Base-by-base conservation (phyloP, 2,797 vertebrate species). In the Myotis vivesi region DNA sequence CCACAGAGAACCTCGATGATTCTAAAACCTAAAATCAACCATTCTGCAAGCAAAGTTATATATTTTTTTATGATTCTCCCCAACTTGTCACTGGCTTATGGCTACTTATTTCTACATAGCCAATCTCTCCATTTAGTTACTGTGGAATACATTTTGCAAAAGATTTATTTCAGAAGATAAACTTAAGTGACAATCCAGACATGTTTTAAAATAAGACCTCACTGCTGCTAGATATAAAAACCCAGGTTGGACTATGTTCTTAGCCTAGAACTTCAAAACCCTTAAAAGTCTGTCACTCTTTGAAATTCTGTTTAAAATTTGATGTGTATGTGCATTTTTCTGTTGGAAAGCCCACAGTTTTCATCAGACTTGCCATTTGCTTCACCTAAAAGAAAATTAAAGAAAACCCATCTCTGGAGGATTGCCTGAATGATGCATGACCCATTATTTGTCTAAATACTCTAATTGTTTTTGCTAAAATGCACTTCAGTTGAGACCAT, bases 391-490 rank as follows among this genome's bases (percentile, higher is more conserved):
- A 84, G 44, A 53, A 33, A 44, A 30, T 25, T 57, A 64, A 11
- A 92, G 55, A 44, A 95, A 96, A 6, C 12, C 3, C 77, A 62
- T 41, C 53, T 82, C 6, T 38, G 59, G 72, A 89, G 28, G n/a
- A 92, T 57, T 81, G 4, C 17, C 77, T 73, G 30, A 92, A 87
- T 81, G 51, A 71, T 41, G 62, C 30, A 3, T 23, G n/a, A 9
- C 23, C 41, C 17, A 59, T 59, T 88, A 73, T 87, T 87, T 89
- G 36, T 91, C 82, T 92, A 91, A 90, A 89, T 44, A 76, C 22
- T 6, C 46, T 87, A 82, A 85, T 46, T 33, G 38, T 77, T 97
- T 96, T 77, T 89, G 71, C 72, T 57, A 90, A 41, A 16, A 33
- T 96, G 44, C 16, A 44, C 57, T 94, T 85, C 49, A 33, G 23